These are phyloP conservation scores for Drosophila kikkawai DNA, from an alignment of 1,140 invertebrate genomes.

Conservation along the genomic window DNA sequence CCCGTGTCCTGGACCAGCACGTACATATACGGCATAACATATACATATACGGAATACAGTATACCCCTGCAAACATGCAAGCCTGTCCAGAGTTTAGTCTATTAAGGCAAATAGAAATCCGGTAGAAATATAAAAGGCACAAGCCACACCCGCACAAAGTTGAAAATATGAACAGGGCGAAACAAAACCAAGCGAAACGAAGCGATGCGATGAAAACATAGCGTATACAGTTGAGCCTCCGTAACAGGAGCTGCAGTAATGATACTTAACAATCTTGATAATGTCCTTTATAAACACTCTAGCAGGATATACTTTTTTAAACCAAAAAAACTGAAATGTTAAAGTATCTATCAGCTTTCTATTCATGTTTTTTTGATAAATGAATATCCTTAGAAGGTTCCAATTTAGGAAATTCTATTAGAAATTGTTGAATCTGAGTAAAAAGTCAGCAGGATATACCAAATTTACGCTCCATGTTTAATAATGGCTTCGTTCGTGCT, in stretches of 20 bases:
- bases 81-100: slow-evolving; percentile 55
- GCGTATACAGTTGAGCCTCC: slow-evolving; percentile 15
- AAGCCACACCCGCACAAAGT: slow-evolving; percentile 23
- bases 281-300: background rate
- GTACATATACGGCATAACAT: slow-evolving; percentile 5
- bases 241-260: background rate
- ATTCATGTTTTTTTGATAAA: background rate
- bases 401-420: background rate
- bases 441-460: background rate
- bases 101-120: slow-evolving; percentile 78
- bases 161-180: slow-evolving; percentile 65
- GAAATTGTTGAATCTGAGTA: background rate
- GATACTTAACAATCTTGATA: background rate
- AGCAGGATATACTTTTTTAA: too few species aligned
- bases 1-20: slow-evolving; percentile 18
- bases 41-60: background rate
- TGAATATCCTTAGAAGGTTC: background rate
- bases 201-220: slow-evolving; percentile 41
- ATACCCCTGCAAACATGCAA: slow-evolving; percentile 10
- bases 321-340: too few species aligned
- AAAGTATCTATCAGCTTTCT: background rate
- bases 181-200: slow-evolving; percentile 45
- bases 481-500: background rate
- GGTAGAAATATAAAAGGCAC: slow-evolving; percentile 12
- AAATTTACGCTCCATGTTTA: background rate